Conservation (phyloP, 2,113 vertebrate genomes). For the Galemys pyrenaicus region DNA sequence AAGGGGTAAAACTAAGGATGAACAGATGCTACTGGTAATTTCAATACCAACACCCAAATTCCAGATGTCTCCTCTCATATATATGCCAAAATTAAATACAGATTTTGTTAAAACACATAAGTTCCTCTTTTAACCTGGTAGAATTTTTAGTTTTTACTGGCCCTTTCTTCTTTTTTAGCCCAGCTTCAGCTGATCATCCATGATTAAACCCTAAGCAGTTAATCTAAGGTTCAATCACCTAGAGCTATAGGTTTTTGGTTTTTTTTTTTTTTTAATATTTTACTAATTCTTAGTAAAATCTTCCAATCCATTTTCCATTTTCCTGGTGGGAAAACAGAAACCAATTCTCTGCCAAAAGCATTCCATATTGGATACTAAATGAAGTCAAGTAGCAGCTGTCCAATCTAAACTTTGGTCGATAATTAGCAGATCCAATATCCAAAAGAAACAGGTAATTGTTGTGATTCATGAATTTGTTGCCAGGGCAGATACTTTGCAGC, state of each 20-base stretch:
- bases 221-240: conserved; percentile 65
- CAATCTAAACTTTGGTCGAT: conserved; percentile 82
- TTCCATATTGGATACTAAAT: conserved; percentile 77
- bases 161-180: conserved; percentile 39
- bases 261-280: conserved; percentile 52
- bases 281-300: conserved; percentile 74
- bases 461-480: conserved; percentile 82
- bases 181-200: conserved; percentile 49
- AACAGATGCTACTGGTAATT: conserved; percentile 80
- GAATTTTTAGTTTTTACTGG: conserved; percentile 51
- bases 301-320: conserved; percentile 81
- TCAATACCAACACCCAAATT: conserved; percentile 77
- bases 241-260: conserved; percentile 40
- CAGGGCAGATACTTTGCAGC: conserved; percentile 80
- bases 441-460: conserved; percentile 85
- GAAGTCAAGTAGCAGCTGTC: conserved; percentile 86
- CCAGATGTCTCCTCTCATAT: conserved; percentile 82
- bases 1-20: conserved; percentile 55
- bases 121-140: conserved; percentile 75
- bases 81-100: conserved; percentile 78
- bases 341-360: conserved; percentile 80
- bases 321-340: conserved; percentile 77
- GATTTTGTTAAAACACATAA: conserved; percentile 67
- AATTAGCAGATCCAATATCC: conserved; percentile 83
- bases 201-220: conserved; percentile 21